phyloP scores from a whole-genome alignment of 2,797 vertebrate species.

The Fratercula arctica region DNA sequence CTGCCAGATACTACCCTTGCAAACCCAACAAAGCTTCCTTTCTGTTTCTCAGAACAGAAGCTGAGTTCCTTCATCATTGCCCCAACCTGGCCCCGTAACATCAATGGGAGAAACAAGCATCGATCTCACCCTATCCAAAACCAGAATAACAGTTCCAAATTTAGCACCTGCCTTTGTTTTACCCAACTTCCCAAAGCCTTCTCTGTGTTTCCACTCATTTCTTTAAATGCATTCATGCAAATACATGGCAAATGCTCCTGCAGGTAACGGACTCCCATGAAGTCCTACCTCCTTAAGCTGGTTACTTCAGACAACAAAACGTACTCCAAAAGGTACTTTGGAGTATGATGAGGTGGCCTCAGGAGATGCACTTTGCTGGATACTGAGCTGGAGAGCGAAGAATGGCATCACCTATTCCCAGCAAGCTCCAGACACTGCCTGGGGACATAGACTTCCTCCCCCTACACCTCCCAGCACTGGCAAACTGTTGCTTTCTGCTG shows the following conservation, averaged over 20 bases:
- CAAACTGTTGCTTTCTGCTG: background rate
- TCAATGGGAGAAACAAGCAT: background rate
- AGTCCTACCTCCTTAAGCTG: background rate
- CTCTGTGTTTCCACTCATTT: background rate
- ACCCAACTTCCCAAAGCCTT: background rate
- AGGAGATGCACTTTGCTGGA: background rate
- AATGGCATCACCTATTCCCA: background rate
- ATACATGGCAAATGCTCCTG: background rate
- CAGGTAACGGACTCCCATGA: background rate
- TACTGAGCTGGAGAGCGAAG: background rate
- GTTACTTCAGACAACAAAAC: background rate
- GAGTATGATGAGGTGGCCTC: background rate
- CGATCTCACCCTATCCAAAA: background rate
- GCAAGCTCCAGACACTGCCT: background rate
- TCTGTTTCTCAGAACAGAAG: background rate
- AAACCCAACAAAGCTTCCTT: background rate
- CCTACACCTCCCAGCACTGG: background rate
- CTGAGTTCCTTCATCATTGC: background rate
- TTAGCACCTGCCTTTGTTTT: background rate
- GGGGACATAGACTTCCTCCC: background rate
- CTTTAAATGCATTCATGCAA: background rate
- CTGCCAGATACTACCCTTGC: background rate
- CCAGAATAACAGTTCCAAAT: background rate
- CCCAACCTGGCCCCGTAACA: background rate
- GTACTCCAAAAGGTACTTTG: background rate